Evolutionary conservation across 2,888 invertebrate genomes (phyloP).

Genomic region (Meta bourneti): DNA sequence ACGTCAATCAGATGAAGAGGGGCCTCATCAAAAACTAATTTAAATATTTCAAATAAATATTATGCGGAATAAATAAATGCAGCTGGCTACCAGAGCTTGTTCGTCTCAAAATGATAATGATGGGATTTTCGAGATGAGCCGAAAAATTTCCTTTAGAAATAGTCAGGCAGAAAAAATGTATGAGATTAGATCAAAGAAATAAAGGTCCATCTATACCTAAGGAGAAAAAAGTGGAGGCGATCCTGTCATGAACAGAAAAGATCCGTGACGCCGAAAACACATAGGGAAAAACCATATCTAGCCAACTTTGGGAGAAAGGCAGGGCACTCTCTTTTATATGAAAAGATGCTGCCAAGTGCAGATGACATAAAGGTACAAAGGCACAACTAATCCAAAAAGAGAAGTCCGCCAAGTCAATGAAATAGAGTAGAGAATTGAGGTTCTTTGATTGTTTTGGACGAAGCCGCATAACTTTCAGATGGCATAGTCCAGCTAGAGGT

Average conservation of each 20-base stretch:
- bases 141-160: conserved; percentile 18
- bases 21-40: too few relatives aligned
- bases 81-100: too few relatives aligned
- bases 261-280: conserved; percentile 42
- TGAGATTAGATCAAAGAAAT: conserved; percentile 55
- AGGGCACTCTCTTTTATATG: conserved; percentile 36
- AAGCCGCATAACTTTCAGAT: too few relatives aligned
- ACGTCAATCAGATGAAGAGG: too few relatives aligned
- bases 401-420: neutral
- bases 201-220: conserved; percentile 40
- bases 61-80: too few relatives aligned
- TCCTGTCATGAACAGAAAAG: conserved; percentile 41
- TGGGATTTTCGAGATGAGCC: neutral
- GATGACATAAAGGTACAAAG: conserved; percentile 31
- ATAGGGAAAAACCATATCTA: conserved; percentile 28
- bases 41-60: too few relatives aligned
- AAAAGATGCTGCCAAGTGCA: conserved; percentile 56
- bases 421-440: conserved; percentile 5
- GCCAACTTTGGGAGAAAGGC: conserved; percentile 17
- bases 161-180: conserved; percentile 24
- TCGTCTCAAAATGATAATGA: too few relatives aligned
- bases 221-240: conserved; percentile 11
- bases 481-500: too few relatives aligned
- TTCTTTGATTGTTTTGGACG: too few relatives aligned
- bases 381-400: conserved; percentile 35